Evolutionary conservation across 2,888 invertebrate genomes (phyloP).

Genomic region (Emesis furor): DNA sequence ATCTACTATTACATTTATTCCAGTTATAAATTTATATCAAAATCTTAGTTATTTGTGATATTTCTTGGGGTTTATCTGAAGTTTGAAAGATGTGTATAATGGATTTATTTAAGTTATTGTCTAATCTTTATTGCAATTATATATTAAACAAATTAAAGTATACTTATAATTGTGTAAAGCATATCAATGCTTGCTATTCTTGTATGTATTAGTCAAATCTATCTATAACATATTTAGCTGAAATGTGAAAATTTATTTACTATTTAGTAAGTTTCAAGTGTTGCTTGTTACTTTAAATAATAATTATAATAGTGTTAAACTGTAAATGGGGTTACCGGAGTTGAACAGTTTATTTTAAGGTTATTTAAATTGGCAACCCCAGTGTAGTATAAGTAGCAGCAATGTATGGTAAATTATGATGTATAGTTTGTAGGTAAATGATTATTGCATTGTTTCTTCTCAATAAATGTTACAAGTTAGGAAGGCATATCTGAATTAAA

Average conservation of each 20-base stretch:
- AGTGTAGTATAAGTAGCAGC: slow-evolving; percentile 20
- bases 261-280: slow-evolving; percentile 6
- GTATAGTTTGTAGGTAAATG: slow-evolving; percentile 74
- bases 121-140: not conserved
- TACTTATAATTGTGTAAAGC: not conserved
- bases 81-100: not conserved
- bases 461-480: slow-evolving; percentile 88
- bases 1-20: not conserved
- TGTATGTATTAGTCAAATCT: slow-evolving; percentile 9
- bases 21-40: not conserved
- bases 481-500: slow-evolving; percentile 91
- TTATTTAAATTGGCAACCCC: slow-evolving; percentile 30
- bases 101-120: too few relatives aligned
- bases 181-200: slow-evolving; percentile 5
- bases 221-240: not conserved
- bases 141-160: not conserved
- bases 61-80: not conserved
- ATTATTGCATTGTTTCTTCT: slow-evolving; percentile 87
- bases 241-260: not conserved
- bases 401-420: slow-evolving; percentile 38
- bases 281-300: slow-evolving; percentile 8
- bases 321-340: not conserved
- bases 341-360: slow-evolving; percentile 17
- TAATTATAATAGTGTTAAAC: not conserved
- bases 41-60: not conserved